These are phyloP conservation scores for Squalus acanthias DNA, from an alignment of 2,797 vertebrate genomes.

Conservation along the genomic window DNA sequence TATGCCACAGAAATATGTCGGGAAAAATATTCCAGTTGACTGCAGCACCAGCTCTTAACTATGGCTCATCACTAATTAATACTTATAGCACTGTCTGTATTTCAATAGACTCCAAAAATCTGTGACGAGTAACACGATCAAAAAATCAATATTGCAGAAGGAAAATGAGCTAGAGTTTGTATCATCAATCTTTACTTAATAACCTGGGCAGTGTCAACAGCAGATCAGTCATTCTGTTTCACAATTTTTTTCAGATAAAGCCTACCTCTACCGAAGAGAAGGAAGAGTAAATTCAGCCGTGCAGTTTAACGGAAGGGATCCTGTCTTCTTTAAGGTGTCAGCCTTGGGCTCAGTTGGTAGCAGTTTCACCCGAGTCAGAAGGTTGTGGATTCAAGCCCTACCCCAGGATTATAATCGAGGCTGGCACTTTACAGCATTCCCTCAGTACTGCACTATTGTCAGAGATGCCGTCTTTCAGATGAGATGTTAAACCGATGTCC, in stretches of 20 bases:
- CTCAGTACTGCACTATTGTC: background rate
- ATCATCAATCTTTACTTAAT: conserved; percentile 3
- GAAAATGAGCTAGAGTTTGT: background rate
- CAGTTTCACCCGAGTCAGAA: background rate
- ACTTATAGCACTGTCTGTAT: background rate
- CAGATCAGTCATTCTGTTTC: background rate
- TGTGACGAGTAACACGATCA: background rate
- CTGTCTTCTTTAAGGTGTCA: background rate
- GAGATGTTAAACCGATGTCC: background rate
- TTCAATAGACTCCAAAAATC: background rate
- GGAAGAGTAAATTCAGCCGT: background rate
- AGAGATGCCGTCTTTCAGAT: background rate
- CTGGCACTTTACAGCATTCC: background rate
- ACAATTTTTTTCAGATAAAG: background rate
- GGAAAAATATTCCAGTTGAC: background rate
- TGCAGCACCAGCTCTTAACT: background rate
- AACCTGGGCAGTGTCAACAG: background rate
- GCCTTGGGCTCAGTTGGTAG: too few species aligned
- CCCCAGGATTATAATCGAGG: background rate
- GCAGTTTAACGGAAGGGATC: background rate
- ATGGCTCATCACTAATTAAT: background rate
- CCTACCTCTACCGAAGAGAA: background rate
- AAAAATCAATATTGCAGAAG: conserved; percentile 17
- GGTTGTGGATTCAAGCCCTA: background rate
- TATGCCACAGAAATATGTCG: background rate